phyloP scores from a whole-genome alignment of 2,888 invertebrate genomes.

The Crioceris asparagi region DNA sequence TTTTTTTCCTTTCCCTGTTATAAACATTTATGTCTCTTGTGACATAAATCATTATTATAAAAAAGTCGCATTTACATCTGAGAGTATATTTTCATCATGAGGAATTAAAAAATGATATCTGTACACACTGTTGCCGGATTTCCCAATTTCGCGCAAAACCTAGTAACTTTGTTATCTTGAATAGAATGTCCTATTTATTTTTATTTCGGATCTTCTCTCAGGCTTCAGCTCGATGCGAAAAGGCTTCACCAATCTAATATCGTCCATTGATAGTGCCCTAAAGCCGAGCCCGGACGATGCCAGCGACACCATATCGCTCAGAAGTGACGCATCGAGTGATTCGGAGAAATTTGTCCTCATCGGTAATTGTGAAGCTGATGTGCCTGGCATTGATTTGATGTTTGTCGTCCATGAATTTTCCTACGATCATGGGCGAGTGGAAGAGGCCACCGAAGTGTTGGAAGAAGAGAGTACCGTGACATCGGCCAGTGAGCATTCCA shows the following conservation, averaged over 20 bases:
- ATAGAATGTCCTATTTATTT: too few relatives aligned
- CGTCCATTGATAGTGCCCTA: conserved; percentile 72
- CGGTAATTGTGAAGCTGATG: conserved; percentile 51
- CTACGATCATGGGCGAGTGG: conserved; percentile 43
- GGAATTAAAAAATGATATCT: too few relatives aligned
- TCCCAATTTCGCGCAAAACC: too few relatives aligned
- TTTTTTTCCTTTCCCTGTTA: too few relatives aligned
- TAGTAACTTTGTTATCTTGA: too few relatives aligned
- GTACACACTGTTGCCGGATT: too few relatives aligned
- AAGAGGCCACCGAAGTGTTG: conserved; percentile 75
- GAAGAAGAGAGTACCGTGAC: conserved; percentile 63
- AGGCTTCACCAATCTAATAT: conserved; percentile 72
- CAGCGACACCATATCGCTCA: conserved; percentile 62
- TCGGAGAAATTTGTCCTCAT: conserved; percentile 77
- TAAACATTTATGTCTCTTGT: too few relatives aligned
- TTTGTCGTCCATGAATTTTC: conserved; percentile 42
- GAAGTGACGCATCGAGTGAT: conserved; percentile 79
- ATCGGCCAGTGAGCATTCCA: conserved; percentile 73
- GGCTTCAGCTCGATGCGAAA: conserved; percentile 72
- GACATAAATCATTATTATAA: too few relatives aligned
- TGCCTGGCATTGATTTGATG: conserved; percentile 59
- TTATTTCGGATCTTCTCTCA: conserved; percentile 27
- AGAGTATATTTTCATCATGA: too few relatives aligned
- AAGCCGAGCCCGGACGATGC: conserved; percentile 63
- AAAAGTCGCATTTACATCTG: too few relatives aligned